phyloP scores from a whole-genome alignment of 1,140 invertebrate species.

The Drosophila grimshawi region DNA sequence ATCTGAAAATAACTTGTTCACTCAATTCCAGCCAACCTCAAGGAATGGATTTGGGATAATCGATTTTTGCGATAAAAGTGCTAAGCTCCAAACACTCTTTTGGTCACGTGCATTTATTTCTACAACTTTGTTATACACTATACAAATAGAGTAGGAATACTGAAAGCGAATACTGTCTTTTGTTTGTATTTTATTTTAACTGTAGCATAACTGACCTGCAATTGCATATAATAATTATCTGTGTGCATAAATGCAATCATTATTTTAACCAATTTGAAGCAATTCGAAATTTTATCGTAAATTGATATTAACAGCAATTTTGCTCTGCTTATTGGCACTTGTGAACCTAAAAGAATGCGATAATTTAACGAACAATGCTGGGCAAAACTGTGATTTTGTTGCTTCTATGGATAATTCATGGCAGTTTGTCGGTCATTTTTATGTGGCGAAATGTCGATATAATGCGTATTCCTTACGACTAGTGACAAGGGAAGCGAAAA shows the following conservation, averaged over 20 bases:
- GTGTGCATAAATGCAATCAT: constrained; percentile 22
- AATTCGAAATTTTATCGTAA: constrained; percentile 23
- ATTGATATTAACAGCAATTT: constrained; percentile 48
- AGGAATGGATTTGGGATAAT: too few relatives aligned
- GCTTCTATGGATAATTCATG: neutral
- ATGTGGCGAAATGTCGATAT: constrained; percentile 19
- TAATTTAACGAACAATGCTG: constrained; percentile 18
- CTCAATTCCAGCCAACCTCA: too few relatives aligned
- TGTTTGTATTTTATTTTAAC: neutral
- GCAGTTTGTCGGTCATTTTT: constrained; percentile 16
- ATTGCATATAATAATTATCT: constrained; percentile 33
- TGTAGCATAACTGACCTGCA: constrained; percentile 23
- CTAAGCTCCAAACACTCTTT: too few relatives aligned
- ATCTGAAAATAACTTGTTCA: too few relatives aligned
- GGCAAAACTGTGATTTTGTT: constrained; percentile 11
- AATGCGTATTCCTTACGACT: constrained; percentile 1
- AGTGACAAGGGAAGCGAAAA: constrained; percentile 27
- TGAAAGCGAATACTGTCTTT: neutral
- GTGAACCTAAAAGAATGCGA: neutral
- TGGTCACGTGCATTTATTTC: too few relatives aligned
- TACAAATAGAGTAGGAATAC: too few relatives aligned
- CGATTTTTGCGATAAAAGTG: too few relatives aligned
- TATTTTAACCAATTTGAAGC: constrained; percentile 23
- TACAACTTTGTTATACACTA: neutral
- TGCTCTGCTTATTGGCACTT: neutral